Evolutionary conservation across 2,888 invertebrate species (phyloP).

Genomic region (Buathra laborator): DNA sequence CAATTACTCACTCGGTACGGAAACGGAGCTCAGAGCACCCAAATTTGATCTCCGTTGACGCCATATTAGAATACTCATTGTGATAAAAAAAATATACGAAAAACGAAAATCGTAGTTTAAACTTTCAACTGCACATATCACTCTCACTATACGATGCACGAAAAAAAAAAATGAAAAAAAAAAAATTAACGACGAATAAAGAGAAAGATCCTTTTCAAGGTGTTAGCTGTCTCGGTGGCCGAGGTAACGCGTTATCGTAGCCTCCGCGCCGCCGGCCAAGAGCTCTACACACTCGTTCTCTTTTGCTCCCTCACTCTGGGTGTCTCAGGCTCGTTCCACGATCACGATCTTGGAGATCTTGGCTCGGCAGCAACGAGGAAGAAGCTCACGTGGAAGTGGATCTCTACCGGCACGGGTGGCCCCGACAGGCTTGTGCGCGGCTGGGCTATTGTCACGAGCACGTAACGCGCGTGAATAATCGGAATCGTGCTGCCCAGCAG

Average conservation of each 20-base stretch:
- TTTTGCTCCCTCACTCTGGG: neutral
- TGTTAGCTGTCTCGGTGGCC: neutral
- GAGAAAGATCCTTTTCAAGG: neutral
- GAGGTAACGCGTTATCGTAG: neutral
- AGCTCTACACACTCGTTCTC: neutral
- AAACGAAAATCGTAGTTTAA: conserved; percentile 23
- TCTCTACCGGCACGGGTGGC: conserved; percentile 64
- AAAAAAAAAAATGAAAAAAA: conserved; percentile 11
- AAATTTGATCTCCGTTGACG: conserved; percentile 78
- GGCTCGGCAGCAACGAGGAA: conserved; percentile 18
- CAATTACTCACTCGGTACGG: conserved; percentile 75
- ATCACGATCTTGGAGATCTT: conserved; percentile 64
- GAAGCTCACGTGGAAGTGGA: conserved; percentile 5
- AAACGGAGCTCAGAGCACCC: conserved; percentile 70
- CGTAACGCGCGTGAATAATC: conserved; percentile 71
- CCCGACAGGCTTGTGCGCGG: conserved; percentile 56
- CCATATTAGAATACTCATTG: conserved; percentile 82
- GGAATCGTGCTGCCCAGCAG: conserved; percentile 62
- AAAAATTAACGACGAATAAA: neutral
- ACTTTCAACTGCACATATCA: conserved; percentile 31
- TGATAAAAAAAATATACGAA: conserved; percentile 47
- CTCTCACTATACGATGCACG: conserved; percentile 14
- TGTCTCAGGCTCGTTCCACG: conserved; percentile 44
- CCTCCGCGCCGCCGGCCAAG: conserved; percentile 23
- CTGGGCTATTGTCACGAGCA: conserved; percentile 70